A percentile compares a stretch with the other conserved stretches of the same genome.
These are phyloP conservation scores for Petrolisthes manimaculis DNA, from an alignment of 2,888 invertebrate species.

Conservation along the genomic window DNA sequence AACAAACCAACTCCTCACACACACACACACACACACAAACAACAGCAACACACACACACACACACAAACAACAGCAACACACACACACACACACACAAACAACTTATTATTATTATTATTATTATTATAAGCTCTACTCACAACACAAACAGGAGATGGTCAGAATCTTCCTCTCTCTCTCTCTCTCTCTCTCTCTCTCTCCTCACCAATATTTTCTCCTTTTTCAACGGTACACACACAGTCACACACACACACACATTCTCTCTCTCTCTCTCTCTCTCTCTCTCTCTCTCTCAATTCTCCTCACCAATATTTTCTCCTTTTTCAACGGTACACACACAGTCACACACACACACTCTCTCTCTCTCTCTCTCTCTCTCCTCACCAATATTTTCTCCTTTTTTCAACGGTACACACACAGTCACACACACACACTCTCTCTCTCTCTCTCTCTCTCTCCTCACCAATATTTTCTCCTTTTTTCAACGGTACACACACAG, in stretches of 20 bases:
- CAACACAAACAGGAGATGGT: background rate
- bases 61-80: slow-evolving; percentile 1
- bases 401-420: background rate
- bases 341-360: slow-evolving; percentile 1
- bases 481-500: background rate
- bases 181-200: slow-evolving; percentile 9
- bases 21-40: too few relatives aligned
- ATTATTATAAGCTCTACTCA: background rate
- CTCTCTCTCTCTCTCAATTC: background rate
- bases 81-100: background rate
- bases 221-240: background rate
- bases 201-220: background rate
- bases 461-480: slow-evolving; percentile 16
- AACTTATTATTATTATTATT: too few relatives aligned
- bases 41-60: too few relatives aligned
- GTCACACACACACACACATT: background rate
- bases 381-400: background rate
- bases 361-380: background rate
- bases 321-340: background rate
- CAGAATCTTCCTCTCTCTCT: background rate
- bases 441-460: background rate
- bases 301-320: background rate
- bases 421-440: background rate
- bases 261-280: background rate
- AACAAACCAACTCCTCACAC: too few relatives aligned